Percentiles rank a stretch among this genome's conserved stretches.
phyloP scores from a whole-genome alignment of 1,140 invertebrate genomes.

The Drosophila mayri region DNA sequence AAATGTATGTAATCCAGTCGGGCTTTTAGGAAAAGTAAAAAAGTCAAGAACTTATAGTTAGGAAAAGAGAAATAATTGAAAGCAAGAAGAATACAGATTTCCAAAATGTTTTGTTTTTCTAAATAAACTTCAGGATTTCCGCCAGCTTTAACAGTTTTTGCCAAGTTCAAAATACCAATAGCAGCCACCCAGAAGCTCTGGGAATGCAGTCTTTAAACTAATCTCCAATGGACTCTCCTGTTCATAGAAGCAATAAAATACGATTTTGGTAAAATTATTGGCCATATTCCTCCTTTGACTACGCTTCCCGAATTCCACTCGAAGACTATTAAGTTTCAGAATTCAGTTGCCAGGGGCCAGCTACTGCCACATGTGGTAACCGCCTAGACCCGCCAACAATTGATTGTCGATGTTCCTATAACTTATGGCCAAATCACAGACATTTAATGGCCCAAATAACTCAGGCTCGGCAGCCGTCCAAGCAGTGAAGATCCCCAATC shows the following conservation, averaged over 20 bases:
- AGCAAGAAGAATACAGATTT: background rate
- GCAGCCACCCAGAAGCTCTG: background rate
- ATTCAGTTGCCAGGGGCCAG: conserved; percentile 37
- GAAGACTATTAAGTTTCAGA: conserved; percentile 45
- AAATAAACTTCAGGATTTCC: background rate
- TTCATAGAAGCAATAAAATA: conserved; percentile 2
- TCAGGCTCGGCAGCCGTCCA: conserved; percentile 54
- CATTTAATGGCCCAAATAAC: conserved; percentile 79
- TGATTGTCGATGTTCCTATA: conserved; percentile 69
- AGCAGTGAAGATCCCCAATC: conserved; percentile 22
- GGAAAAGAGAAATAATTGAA: background rate
- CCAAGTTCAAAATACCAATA: too few species aligned
- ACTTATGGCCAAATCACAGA: conserved; percentile 76
- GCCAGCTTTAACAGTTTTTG: background rate
- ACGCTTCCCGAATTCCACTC: conserved; percentile 25
- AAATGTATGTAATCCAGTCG: too few species aligned
- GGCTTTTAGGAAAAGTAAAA: background rate
- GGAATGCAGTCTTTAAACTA: background rate
- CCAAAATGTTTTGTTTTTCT: background rate
- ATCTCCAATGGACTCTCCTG: background rate
- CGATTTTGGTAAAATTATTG: background rate
- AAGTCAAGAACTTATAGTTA: background rate
- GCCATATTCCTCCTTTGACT: background rate
- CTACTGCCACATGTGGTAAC: conserved; percentile 58
- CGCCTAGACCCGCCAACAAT: conserved; percentile 55